A percentile compares a stretch with the other conserved stretches of the same genome.
phyloP scores from a whole-genome alignment of 2,113 vertebrate species.

The Protobothrops flavoviridis region DNA sequence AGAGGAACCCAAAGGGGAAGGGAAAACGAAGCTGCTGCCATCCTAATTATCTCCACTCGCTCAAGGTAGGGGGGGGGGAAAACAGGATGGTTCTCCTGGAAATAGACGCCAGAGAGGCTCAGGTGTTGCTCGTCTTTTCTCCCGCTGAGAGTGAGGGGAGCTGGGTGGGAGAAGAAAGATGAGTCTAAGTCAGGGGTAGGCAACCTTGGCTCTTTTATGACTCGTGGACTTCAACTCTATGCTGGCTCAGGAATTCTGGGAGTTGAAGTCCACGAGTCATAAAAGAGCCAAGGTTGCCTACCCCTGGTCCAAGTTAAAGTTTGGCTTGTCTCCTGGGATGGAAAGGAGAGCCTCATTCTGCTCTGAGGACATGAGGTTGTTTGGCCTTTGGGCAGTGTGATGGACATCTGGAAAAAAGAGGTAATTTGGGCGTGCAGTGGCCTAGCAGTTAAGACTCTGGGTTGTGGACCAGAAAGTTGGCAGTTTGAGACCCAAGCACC shows the following conservation, averaged over 20 bases:
- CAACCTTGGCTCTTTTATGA: too few relatives aligned
- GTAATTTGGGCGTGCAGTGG: neutral
- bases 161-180: neutral
- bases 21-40: neutral
- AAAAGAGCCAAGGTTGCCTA: too few relatives aligned
- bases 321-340: slow-evolving; percentile 3
- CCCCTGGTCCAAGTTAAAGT: neutral
- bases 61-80: neutral
- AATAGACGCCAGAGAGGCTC: neutral
- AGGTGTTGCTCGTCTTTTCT: slow-evolving; percentile 15
- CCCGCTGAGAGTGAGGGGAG: neutral
- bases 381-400: slow-evolving; percentile 16
- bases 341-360: slow-evolving; percentile 33
- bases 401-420: neutral
- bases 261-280: too few relatives aligned
- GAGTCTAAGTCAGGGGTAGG: neutral
- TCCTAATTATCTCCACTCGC: rapidly evolving
- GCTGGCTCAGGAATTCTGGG: too few relatives aligned
- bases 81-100: neutral
- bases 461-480: too few relatives aligned
- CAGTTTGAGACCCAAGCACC: too few relatives aligned
- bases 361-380: slow-evolving; percentile 37
- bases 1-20: neutral
- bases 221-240: too few relatives aligned
- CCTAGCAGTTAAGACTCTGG: too few relatives aligned